Percentiles rank a stretch among this genome's conserved stretches.
These are phyloP conservation scores for Lissocephala sabroskyi DNA, from an alignment of 2,888 invertebrate species.

Conservation along the genomic window DNA sequence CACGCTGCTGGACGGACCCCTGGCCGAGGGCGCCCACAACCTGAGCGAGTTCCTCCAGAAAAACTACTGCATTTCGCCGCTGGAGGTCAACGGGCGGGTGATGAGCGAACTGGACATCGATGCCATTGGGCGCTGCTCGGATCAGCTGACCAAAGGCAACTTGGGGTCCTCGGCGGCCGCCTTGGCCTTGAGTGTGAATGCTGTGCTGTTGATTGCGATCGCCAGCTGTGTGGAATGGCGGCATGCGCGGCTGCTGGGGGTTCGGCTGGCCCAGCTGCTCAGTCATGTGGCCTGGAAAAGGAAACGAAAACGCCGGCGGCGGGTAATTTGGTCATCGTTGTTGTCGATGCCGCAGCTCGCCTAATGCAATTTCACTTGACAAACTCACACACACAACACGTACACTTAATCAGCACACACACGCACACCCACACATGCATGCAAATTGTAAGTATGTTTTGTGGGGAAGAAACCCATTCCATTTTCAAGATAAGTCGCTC, in stretches of 20 bases:
- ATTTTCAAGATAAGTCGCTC: too few species aligned
- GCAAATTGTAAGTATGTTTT: background rate
- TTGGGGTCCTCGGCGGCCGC: constrained; percentile 75
- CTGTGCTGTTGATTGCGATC: constrained; percentile 63
- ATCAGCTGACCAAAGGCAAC: constrained; percentile 79
- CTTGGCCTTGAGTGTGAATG: constrained; percentile 62
- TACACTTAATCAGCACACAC: too few species aligned
- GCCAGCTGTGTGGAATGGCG: constrained; percentile 55
- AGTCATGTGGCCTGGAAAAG: constrained; percentile 39
- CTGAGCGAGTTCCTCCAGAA: constrained; percentile 79
- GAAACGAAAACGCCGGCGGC: constrained; percentile 44
- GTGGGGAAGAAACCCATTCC: too few species aligned
- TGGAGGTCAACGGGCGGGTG: constrained; percentile 85
- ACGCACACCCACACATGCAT: too few species aligned
- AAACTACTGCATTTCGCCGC: constrained; percentile 89
- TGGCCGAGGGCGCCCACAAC: constrained; percentile 79
- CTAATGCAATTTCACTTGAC: too few species aligned
- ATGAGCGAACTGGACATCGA: constrained; percentile 80
- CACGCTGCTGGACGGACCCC: constrained; percentile 82
- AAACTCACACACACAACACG: too few species aligned
- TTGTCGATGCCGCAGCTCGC: too few species aligned
- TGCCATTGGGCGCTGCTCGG: constrained; percentile 79
- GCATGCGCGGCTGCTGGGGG: constrained; percentile 28
- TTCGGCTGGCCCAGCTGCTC: constrained; percentile 32
- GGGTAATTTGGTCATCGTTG: background rate